These are phyloP conservation scores for Andrena trimmerana DNA, from an alignment of 2,888 invertebrate genomes.

Conservation along the genomic window DNA sequence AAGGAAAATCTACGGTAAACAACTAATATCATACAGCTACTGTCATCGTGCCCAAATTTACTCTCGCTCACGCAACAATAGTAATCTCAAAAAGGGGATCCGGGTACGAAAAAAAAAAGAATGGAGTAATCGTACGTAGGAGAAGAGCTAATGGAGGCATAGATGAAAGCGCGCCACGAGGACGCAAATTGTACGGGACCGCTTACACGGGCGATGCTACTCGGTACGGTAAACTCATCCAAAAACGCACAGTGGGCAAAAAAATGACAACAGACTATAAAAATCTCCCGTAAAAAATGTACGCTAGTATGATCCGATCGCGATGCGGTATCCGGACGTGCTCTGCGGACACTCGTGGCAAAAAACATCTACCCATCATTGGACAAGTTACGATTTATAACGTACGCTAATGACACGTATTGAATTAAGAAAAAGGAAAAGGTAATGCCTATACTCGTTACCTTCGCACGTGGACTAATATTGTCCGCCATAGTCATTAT, in stretches of 20 bases:
- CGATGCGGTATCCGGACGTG: slow-evolving; percentile 3
- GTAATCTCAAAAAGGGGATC: slow-evolving; percentile 61
- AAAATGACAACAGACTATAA: slow-evolving; percentile 21
- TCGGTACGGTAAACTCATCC: slow-evolving; percentile 23
- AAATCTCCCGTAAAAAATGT: slow-evolving; percentile 42
- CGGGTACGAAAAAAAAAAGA: slow-evolving; percentile 27
- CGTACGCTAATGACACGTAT: slow-evolving; percentile 42
- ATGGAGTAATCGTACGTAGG: slow-evolving; percentile 32
- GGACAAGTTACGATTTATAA: slow-evolving; percentile 42
- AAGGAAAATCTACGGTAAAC: slow-evolving; percentile 71
- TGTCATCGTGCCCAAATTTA: slow-evolving; percentile 74
- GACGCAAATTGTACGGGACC: slow-evolving; percentile 21
- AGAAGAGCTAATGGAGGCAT: slow-evolving; percentile 29
- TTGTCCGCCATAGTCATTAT: slow-evolving; percentile 64
- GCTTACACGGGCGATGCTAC: background rate
- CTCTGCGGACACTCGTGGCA: slow-evolving; percentile 46
- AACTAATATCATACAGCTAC: slow-evolving; percentile 79
- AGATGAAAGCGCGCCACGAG: slow-evolving; percentile 53
- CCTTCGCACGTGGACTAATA: slow-evolving; percentile 69
- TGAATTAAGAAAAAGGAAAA: slow-evolving; percentile 61
- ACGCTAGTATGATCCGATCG: slow-evolving; percentile 8
- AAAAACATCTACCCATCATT: slow-evolving; percentile 39
- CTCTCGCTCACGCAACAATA: slow-evolving; percentile 63
- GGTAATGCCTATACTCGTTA: slow-evolving; percentile 67
- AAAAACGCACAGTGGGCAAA: slow-evolving; percentile 11